Conservation (phyloP, 2,113 vertebrate genomes). For the Hiodon tergisus region DNA sequence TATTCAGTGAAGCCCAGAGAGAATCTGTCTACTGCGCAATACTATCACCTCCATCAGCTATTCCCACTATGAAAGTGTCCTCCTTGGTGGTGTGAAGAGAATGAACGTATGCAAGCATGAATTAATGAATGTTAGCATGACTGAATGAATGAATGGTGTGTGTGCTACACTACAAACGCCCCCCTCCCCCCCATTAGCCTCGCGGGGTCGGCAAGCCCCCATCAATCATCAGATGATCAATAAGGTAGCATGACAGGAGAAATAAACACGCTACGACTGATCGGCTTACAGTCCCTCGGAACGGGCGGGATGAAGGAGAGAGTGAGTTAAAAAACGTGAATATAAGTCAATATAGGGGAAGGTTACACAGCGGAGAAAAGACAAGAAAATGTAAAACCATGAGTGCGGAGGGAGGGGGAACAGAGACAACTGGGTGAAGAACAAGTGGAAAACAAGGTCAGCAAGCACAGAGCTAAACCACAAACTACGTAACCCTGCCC, state of each 20-base stretch:
- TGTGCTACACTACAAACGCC: too few species aligned
- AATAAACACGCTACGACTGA: not conserved
- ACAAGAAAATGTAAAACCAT: not conserved
- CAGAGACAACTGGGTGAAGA: not conserved
- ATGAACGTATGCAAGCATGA: too few species aligned
- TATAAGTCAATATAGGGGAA: too few species aligned
- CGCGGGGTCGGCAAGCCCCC: not conserved
- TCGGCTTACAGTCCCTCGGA: too few species aligned
- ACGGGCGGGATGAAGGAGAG: not conserved
- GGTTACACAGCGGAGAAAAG: not conserved
- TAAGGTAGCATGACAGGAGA: conserved; percentile 9
- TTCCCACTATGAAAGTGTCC: too few species aligned
- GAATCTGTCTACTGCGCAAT: too few species aligned
- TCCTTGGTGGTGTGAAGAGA: too few species aligned
- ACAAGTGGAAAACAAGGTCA: not conserved
- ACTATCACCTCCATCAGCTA: too few species aligned
- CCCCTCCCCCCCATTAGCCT: not conserved
- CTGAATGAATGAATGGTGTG: too few species aligned
- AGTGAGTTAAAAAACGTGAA: not conserved
- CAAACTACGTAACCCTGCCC: not conserved
- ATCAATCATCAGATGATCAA: conserved; percentile 14
- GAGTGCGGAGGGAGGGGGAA: not conserved
- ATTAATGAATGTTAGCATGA: too few species aligned
- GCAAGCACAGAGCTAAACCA: not conserved
- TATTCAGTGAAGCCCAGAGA: too few species aligned